A percentile compares a stretch with the other conserved stretches of the same genome.
phyloP scores from a whole-genome alignment of 1,140 invertebrate species.

The Drosophila ambigua region DNA sequence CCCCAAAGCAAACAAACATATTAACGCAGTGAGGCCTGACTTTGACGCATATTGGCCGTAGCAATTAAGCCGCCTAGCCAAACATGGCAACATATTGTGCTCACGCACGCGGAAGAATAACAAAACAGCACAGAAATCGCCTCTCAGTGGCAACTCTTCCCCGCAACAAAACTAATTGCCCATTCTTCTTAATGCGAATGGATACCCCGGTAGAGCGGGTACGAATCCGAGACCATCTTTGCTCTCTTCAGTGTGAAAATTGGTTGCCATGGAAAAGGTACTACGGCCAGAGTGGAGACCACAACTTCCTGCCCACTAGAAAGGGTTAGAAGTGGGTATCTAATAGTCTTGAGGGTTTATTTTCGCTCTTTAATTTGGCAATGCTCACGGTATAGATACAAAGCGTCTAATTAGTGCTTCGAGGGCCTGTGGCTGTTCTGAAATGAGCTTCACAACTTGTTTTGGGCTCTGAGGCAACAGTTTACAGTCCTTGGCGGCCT shows the following conservation, averaged over 20 bases:
- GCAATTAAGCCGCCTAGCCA: slow-evolving; percentile 68
- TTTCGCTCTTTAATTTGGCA: not conserved
- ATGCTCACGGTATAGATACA: not conserved
- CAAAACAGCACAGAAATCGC: slow-evolving; percentile 8
- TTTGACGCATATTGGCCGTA: slow-evolving; percentile 68
- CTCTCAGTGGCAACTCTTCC: slow-evolving; percentile 14
- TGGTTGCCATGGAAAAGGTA: too few species aligned
- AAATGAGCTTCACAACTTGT: slow-evolving; percentile 36
- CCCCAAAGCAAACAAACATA: slow-evolving; percentile 42
- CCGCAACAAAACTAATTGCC: slow-evolving; percentile 32
- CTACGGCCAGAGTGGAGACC: too few species aligned
- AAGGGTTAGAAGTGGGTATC: too few species aligned
- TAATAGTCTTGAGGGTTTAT: not conserved
- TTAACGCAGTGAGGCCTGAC: slow-evolving; percentile 51
- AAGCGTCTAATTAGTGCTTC: slow-evolving; percentile 35
- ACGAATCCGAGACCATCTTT: too few species aligned
- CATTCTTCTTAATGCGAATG: slow-evolving; percentile 16
- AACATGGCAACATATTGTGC: slow-evolving; percentile 65
- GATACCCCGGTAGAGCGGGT: too few species aligned
- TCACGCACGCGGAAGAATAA: slow-evolving; percentile 61
- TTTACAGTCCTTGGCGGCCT: slow-evolving; percentile 47
- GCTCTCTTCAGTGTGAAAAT: too few species aligned
- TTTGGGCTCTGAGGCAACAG: slow-evolving; percentile 31
- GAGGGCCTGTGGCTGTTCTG: slow-evolving; percentile 25
- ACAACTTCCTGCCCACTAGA: too few species aligned